phyloP scores from a whole-genome alignment of 2,888 invertebrate species.

The Caenorhabditis wallacei region DNA sequence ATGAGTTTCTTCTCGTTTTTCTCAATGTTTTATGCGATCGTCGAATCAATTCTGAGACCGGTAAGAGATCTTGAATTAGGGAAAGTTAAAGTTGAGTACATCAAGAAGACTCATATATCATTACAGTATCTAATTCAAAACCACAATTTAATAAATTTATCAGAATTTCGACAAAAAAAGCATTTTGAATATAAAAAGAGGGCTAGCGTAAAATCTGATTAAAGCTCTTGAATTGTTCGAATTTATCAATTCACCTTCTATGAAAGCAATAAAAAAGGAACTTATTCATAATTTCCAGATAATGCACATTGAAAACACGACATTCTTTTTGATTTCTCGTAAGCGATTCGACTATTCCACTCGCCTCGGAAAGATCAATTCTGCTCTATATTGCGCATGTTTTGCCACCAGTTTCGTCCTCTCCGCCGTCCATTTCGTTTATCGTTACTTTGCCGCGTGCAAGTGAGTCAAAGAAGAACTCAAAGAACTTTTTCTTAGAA shows the following conservation, averaged over 20 bases:
- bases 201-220: too few relatives aligned
- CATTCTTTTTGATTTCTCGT: slow-evolving; percentile 54
- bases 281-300: slow-evolving; percentile 24
- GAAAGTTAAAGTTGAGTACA: too few relatives aligned
- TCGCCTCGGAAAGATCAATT: slow-evolving; percentile 54
- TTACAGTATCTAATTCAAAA: too few relatives aligned
- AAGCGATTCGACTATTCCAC: slow-evolving; percentile 46
- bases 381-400: slow-evolving; percentile 52
- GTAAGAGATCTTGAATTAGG: slow-evolving; percentile 35
- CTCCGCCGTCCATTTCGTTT: slow-evolving; percentile 49
- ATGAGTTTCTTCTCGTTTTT: slow-evolving; percentile 52
- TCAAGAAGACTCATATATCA: too few relatives aligned
- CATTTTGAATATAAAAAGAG: too few relatives aligned
- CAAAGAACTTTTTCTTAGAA: background rate
- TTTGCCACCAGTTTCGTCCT: slow-evolving; percentile 54
- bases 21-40: slow-evolving; percentile 51
- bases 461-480: slow-evolving; percentile 48
- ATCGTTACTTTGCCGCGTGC: slow-evolving; percentile 60
- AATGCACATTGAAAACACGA: slow-evolving; percentile 56
- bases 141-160: too few relatives aligned
- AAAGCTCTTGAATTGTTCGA: too few relatives aligned
- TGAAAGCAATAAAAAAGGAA: too few relatives aligned
- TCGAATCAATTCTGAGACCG: slow-evolving; percentile 54
- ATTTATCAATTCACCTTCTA: background rate
- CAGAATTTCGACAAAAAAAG: too few relatives aligned